phyloP scores from a whole-genome alignment of 2,113 vertebrate species.

The Antennarius striatus region DNA sequence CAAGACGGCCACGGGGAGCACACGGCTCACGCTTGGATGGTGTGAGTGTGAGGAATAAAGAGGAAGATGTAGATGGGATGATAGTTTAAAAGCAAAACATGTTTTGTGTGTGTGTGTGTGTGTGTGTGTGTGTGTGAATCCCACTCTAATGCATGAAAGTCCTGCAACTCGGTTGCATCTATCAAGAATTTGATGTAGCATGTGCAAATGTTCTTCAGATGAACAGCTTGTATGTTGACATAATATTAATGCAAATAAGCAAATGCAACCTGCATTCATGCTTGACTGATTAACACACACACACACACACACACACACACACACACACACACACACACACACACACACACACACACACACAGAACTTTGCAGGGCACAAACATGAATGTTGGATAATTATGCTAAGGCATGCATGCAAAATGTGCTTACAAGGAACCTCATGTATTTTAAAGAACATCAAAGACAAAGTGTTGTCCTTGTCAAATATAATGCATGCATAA shows the following conservation, averaged over 20 bases:
- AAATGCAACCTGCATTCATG: constrained; percentile 27
- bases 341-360: neutral
- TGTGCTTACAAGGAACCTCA: constrained; percentile 25
- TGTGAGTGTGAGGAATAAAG: constrained; percentile 2
- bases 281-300: constrained; percentile 28
- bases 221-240: constrained; percentile 5
- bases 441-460: constrained; percentile 47
- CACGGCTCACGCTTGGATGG: neutral
- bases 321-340: too few relatives aligned
- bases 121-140: neutral
- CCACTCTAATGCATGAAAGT: neutral
- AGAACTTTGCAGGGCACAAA: constrained; percentile 23
- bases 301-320: too few relatives aligned
- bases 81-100: neutral
- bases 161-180: constrained; percentile 36
- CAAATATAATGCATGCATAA: constrained; percentile 54
- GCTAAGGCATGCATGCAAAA: constrained; percentile 47
- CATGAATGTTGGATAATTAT: constrained; percentile 45
- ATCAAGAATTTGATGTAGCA: constrained; percentile 44
- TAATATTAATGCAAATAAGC: constrained; percentile 41
- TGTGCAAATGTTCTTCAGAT: constrained; percentile 20
- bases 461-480: constrained; percentile 48
- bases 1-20: constrained; percentile 39
- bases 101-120: neutral
- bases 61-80: neutral